Evolutionary conservation across 64 coral and sea anemone species (phyloP).

Genomic region (Catalaphyllia jardinei): DNA sequence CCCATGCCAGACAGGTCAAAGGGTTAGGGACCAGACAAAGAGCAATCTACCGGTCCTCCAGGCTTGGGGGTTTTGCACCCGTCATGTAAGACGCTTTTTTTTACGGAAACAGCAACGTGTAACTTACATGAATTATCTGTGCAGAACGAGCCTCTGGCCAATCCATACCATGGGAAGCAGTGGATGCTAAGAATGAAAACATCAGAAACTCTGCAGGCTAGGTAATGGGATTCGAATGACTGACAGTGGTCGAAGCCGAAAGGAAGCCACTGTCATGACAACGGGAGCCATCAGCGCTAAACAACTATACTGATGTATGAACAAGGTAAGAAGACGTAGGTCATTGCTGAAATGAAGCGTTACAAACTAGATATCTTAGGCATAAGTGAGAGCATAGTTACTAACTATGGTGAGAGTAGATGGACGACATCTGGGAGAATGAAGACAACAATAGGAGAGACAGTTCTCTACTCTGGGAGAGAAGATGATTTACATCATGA

Average conservation of each 20-base stretch:
- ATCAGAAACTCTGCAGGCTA: neutral
- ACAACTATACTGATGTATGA: constrained; percentile 17
- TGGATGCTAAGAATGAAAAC: no score
- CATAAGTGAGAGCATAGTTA: constrained; percentile 9
- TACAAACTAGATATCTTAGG: constrained; percentile 18
- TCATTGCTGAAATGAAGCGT: constrained; percentile 3
- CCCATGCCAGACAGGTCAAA: no score
- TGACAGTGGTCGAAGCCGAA: constrained; percentile 1
- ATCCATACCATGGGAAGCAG: no score
- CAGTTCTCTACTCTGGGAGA: neutral
- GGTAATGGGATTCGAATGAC: constrained; percentile 14
- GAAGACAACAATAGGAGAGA: neutral
- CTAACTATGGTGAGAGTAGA: constrained; percentile 28
- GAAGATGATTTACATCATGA: neutral
- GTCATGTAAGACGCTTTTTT: no score
- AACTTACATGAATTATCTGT: no score
- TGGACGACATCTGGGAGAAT: constrained; percentile 34
- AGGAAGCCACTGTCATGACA: constrained; percentile 15
- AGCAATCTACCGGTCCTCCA: no score
- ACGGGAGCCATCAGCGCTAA: constrained; percentile 23
- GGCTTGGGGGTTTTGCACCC: no score
- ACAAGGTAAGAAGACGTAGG: neutral
- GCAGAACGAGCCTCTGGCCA: no score
- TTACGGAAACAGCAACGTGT: no score
- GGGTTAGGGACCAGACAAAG: no score